These are phyloP conservation scores for Serilophus lunatus DNA, from an alignment of 2,113 vertebrate species.

Conservation along the genomic window DNA sequence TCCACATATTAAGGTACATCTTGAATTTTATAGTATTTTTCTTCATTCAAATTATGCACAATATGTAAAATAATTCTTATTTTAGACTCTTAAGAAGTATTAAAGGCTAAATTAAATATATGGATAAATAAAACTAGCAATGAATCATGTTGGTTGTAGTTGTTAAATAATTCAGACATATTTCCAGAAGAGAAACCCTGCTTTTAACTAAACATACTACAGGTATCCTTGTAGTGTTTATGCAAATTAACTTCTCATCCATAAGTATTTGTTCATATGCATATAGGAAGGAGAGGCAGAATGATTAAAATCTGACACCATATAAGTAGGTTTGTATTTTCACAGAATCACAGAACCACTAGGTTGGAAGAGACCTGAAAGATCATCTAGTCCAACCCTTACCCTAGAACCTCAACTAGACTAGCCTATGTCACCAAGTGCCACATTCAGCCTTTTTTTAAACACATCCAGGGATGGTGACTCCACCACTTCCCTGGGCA, in stretches of 20 bases:
- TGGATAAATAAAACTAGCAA: background rate
- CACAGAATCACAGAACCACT: too few species aligned
- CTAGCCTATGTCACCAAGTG: too few species aligned
- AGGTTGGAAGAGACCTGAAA: too few species aligned
- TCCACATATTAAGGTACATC: background rate
- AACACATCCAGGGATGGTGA: too few species aligned
- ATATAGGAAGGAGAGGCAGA: background rate
- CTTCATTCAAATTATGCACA: background rate
- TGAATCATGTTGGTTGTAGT: background rate
- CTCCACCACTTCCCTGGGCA: too few species aligned
- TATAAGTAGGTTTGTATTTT: background rate
- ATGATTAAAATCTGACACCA: background rate
- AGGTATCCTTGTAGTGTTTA: accelerated
- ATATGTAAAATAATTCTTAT: background rate
- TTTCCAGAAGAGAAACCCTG: background rate
- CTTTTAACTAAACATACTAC: background rate
- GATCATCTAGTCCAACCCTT: too few species aligned
- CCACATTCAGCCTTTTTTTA: too few species aligned
- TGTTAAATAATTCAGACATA: background rate
- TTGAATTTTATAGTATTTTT: background rate
- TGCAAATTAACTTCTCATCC: background rate
- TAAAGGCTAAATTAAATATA: background rate
- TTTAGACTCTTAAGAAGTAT: background rate
- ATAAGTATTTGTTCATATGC: background rate
- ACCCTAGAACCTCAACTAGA: too few species aligned